Conservation (phyloP, 2,797 vertebrate genomes). For the Tiaroga cobitis region DNA sequence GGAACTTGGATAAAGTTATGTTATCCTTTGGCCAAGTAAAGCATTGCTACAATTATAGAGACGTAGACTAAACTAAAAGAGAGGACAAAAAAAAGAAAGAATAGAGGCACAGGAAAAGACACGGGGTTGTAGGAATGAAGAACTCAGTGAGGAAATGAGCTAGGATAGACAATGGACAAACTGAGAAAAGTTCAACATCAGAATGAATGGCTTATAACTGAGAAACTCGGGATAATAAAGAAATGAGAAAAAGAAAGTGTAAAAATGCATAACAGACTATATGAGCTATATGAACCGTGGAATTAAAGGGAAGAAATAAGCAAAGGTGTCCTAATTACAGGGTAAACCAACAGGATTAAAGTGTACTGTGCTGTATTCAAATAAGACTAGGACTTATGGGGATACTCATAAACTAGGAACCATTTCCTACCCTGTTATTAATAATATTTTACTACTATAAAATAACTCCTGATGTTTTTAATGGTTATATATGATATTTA, state of each 20-base stretch:
- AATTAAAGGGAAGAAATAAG: conserved; percentile 24
- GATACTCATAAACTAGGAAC: not conserved
- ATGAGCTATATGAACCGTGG: not conserved
- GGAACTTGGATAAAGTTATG: conserved; percentile 1
- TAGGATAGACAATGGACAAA: conserved; percentile 13
- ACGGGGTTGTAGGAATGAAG: conserved; percentile 13
- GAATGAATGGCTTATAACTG: conserved; percentile 7
- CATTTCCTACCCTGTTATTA: conserved; percentile 9
- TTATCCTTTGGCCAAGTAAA: conserved; percentile 14
- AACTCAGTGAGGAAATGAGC: not conserved
- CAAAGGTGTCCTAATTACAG: conserved; percentile 30
- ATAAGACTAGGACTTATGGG: conserved; percentile 19
- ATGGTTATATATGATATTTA: conserved; percentile 18
- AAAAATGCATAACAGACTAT: conserved; percentile 14
- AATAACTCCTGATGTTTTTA: not conserved
- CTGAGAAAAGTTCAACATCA: conserved; percentile 29
- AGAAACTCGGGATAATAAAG: not conserved
- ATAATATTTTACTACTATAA: conserved; percentile 13
- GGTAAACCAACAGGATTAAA: conserved; percentile 8
- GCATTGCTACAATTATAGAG: not conserved
- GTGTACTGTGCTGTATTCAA: not conserved
- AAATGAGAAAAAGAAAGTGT: conserved; percentile 6
- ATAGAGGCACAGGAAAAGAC: conserved; percentile 22
- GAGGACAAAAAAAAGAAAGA: conserved; percentile 27
- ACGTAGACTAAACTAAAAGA: conserved; percentile 35